These are phyloP conservation scores for Melopsittacus undulatus DNA, from an alignment of 2,797 vertebrate species.

Conservation along the genomic window DNA sequence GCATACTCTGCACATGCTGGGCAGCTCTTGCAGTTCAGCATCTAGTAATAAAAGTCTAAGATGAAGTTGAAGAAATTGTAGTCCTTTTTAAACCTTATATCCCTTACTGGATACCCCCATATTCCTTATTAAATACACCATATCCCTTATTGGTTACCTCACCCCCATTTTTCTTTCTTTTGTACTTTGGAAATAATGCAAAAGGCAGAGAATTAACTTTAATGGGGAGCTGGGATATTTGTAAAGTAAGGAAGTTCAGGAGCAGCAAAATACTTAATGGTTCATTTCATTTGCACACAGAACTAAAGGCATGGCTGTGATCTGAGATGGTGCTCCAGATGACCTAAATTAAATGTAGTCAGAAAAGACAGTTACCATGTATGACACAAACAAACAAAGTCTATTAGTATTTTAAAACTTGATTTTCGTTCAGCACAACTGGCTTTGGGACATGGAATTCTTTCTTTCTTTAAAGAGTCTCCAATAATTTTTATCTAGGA, in stretches of 20 bases:
- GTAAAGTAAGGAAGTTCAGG: background rate
- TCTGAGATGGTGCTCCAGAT: background rate
- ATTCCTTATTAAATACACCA: background rate
- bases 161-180: background rate
- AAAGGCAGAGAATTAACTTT: background rate
- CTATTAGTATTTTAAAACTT: background rate
- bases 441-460: background rate
- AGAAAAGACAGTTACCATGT: background rate
- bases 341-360: background rate
- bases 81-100: background rate
- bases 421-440: background rate
- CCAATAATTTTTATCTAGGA: accelerated
- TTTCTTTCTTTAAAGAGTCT: background rate
- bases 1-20: background rate
- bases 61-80: background rate
- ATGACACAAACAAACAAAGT: accelerated
- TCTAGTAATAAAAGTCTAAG: background rate
- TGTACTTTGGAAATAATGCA: background rate
- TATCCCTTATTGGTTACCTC: background rate
- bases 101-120: background rate
- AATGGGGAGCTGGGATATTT: background rate
- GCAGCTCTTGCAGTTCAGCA: background rate
- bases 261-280: background rate
- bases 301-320: background rate
- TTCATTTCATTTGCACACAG: background rate